phyloP scores from a whole-genome alignment of 1,140 invertebrate genomes.

The Drosophila novamexicana region DNA sequence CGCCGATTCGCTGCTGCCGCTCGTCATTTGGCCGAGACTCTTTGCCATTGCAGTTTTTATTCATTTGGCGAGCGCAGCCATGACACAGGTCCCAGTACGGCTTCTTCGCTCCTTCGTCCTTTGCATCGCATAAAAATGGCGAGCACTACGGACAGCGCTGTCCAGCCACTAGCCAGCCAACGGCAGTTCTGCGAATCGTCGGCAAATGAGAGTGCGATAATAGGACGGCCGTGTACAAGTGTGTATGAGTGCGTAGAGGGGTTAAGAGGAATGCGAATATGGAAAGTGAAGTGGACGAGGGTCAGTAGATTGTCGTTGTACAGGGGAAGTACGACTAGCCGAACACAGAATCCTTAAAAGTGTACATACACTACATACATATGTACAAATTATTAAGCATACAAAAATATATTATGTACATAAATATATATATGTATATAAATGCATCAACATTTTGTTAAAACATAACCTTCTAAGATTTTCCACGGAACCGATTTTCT shows the following conservation, averaged over 20 bases:
- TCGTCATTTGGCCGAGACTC: slow-evolving; percentile 48
- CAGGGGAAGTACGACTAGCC: slow-evolving; percentile 17
- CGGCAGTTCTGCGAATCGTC: slow-evolving; percentile 54
- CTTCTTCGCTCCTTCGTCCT: slow-evolving; percentile 22
- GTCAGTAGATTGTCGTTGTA: slow-evolving; percentile 22
- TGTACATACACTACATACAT: not conserved
- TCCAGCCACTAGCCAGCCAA: slow-evolving; percentile 42
- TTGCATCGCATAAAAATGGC: slow-evolving; percentile 46
- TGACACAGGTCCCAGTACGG: slow-evolving; percentile 8
- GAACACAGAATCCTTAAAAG: slow-evolving; percentile 7
- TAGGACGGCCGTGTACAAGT: slow-evolving; percentile 16
- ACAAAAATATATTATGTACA: too few species aligned
- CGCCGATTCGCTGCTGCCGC: slow-evolving; percentile 44
- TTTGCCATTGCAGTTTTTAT: slow-evolving; percentile 58
- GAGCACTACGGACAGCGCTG: slow-evolving; percentile 26
- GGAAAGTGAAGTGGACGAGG: slow-evolving; percentile 24
- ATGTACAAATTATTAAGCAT: not conserved
- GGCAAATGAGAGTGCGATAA: slow-evolving; percentile 62
- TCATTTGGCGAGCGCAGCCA: slow-evolving; percentile 20
- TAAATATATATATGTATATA: too few species aligned
- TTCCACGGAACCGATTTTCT: too few species aligned
- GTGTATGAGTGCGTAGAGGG: slow-evolving; percentile 14
- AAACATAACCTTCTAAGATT: not conserved
- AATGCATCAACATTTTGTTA: not conserved
- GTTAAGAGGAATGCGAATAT: slow-evolving; percentile 5